Percentiles rank a stretch among this genome's conserved stretches.
Evolutionary conservation across 2,797 vertebrate species (phyloP).

Genomic region (Galaxias olidus): DNA sequence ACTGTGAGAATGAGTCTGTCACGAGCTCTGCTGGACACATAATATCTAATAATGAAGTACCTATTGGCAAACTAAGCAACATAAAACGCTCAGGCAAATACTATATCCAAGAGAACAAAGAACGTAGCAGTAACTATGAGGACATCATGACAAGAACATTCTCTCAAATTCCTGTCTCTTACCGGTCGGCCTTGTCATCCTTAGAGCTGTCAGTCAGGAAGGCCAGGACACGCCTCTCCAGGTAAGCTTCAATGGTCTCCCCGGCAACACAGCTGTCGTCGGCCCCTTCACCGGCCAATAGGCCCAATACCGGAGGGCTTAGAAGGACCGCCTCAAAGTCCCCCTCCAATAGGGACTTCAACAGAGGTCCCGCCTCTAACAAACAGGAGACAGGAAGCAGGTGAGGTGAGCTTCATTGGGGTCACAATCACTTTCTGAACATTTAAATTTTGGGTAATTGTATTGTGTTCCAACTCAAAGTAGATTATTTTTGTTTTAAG

Average conservation of each 20-base stretch:
- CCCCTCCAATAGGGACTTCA: constrained; percentile 81
- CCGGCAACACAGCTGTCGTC: constrained; percentile 34
- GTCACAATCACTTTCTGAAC: neutral
- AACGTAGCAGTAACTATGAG: no score
- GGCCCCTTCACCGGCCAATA: constrained; percentile 69
- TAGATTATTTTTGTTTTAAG: neutral
- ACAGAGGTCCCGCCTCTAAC: constrained; percentile 78
- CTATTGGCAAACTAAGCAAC: no score
- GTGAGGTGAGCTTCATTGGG: no score
- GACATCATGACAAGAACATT: no score
- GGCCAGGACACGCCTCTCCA: constrained; percentile 80
- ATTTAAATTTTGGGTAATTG: no score
- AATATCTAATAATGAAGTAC: no score
- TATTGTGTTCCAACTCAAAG: neutral
- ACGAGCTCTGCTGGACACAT: no score
- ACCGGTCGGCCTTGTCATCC: constrained; percentile 79
- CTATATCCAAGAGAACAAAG: no score
- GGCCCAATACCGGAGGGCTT: constrained; percentile 66
- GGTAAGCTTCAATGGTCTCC: constrained; percentile 77
- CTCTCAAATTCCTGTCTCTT: neutral
- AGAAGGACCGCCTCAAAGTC: constrained; percentile 81
- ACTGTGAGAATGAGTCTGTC: no score
- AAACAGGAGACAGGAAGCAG: neutral
- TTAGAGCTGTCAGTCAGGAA: constrained; percentile 74
- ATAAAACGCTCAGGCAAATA: no score